Conservation (phyloP, 2,888 invertebrate species). For the Gasteruption jaculator region DNA sequence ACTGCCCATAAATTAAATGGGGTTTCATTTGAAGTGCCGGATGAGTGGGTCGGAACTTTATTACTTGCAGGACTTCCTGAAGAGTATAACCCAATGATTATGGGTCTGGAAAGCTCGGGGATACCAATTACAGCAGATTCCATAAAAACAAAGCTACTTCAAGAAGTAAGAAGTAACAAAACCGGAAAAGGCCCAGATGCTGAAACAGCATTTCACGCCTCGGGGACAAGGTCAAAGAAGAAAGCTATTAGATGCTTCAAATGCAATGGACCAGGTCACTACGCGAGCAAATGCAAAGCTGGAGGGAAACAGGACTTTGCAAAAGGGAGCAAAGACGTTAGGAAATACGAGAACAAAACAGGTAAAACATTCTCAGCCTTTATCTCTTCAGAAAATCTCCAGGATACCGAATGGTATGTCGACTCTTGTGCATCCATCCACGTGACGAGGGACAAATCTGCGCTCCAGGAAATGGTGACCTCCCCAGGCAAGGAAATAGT, state of each 20-base stretch:
- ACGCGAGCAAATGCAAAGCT: no score
- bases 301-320: no score
- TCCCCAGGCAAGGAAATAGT: constrained; percentile 1
- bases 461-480: constrained; percentile 2
- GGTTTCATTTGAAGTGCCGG: constrained; percentile 28
- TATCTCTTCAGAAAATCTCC: no score
- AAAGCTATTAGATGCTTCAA: not conserved
- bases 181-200: not conserved
- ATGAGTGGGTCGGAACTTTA: constrained; percentile 35
- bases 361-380: no score
- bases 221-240: constrained; percentile 2
- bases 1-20: constrained; percentile 32
- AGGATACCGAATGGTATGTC: constrained; percentile 18
- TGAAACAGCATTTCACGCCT: constrained; percentile 5
- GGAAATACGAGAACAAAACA: no score
- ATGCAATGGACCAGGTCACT: no score
- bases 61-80: constrained; percentile 34
- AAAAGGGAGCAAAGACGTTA: not conserved
- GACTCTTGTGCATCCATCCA: constrained; percentile 22
- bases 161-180: no score
- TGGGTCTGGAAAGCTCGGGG: constrained; percentile 30
- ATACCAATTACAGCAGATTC: constrained; percentile 28
- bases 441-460: constrained; percentile 12
- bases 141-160: constrained; percentile 31
- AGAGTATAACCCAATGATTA: constrained; percentile 34